Base-by-base conservation (phyloP, 2,888 invertebrate species). In the Erynnis tages region DNA sequence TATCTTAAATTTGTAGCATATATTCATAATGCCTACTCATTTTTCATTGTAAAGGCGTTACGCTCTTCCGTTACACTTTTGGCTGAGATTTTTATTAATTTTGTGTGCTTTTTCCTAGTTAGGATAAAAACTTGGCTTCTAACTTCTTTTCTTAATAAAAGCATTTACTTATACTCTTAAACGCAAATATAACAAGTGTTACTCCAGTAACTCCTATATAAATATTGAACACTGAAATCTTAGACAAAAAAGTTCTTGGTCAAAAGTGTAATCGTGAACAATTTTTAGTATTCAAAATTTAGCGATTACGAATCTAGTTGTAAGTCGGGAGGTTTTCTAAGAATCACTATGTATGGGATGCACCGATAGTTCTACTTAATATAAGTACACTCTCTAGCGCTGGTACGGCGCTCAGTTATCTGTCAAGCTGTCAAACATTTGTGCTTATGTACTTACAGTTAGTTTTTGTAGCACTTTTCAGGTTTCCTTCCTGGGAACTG, bases 1-100 rank as follows among this genome's bases (percentile, higher is more conserved):
- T 69, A 72, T 69, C 19, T 69, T 67, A 74, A 74, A 76, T 78
- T 66, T 69, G 76, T 82, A 82, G 79, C 58, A 71, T 74, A 71
- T 74, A 74, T 76, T 75, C 65, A 75, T 41, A 74, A 40, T 55
- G 58, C 59, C 64, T 63, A 59, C 57, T 74, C 80, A 74, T 79
- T 81, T 72, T 80, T 78, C 73, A 79, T 76, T 76, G 65, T 79
- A 76, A 67, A n/a, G 62, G 59, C 30, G 61, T 70, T 75, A 73
- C 66, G 53, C 30, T 23, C 19, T 38, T 16, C 44, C 30, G 48
- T 63, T 69, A 67, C 66, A 69, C 67, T 67, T 64, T 69, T 66
- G 67, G 65, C 60, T 49, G 50, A 19, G 50, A 47, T 17, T 41
- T 19, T 30, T 11, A 6, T 27, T 5, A 41, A 6, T n/a, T 1